Base-by-base conservation (phyloP, 1,140 invertebrate genomes). In the Steinernema feltiae region DNA sequence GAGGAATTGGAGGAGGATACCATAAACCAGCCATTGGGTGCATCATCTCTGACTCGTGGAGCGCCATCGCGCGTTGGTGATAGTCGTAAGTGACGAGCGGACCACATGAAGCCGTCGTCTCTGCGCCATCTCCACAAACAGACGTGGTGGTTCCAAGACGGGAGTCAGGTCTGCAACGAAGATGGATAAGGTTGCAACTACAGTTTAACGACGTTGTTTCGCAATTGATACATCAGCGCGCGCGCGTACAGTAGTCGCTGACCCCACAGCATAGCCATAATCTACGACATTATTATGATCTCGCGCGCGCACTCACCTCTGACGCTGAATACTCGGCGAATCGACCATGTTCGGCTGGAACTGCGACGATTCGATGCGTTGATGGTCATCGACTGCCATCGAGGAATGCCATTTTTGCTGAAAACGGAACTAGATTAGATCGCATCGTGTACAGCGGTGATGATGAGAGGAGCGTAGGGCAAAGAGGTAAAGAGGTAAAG, bases 1-100 rank as follows among this genome's bases (percentile, higher is more conserved):
- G 53, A 3, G 53, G 53, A 7, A 63, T 63, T 3, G 12, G 53
- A 3, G 53, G 12, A 12, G 53, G 53, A 27, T 63, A 63, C 53
- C 53, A 63, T 21, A 63, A 12, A 12, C 41, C 24, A 3, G 53
- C 53, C 53, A 63, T 63, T 63, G 53, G 53, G 24, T 17, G 53
- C 53, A 63, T 27, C 53, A 63, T 63, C 24, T 63, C 53, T 63
- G 53, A 3, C 53, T 63, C 53, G 53, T 63, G 53, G 53, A 63
- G 2, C 24, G 7, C 7, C 53, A 63, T 63, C 7, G 53, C 53
- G 12, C 53, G 53, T 63, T 63, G 53, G 24, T 63, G 53, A 21
- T 63, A 63, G 53, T 63, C 24, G 53, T 63, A 63, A 27, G 53
- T 21, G 15, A 63, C 53, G 7, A 63, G 24, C 7, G 53, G 53